Conservation (phyloP, 2,113 vertebrate genomes). For the Tychaedon coryphoeus region DNA sequence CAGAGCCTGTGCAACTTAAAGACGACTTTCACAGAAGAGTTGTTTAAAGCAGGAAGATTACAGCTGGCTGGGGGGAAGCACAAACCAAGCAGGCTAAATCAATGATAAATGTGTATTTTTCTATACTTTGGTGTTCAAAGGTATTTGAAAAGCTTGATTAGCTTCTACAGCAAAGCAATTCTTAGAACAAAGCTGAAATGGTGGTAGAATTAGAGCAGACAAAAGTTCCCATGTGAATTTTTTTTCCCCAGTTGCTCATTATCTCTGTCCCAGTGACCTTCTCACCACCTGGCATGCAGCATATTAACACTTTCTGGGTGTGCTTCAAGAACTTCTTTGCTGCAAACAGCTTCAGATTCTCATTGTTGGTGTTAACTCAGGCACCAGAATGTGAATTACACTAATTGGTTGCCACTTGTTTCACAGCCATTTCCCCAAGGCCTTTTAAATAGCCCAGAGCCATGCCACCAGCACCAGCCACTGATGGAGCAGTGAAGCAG, state of each 20-base stretch:
- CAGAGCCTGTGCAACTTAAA: not conserved
- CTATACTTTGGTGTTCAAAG: not conserved
- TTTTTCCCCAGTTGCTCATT: not conserved
- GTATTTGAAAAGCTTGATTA: slow-evolving; percentile 8
- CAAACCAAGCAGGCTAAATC: not conserved
- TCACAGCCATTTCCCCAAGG: not conserved
- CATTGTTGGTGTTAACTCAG: not conserved
- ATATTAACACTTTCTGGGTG: not conserved
- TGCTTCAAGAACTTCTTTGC: not conserved
- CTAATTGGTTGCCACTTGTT: slow-evolving; percentile 1
- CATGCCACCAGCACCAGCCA: not conserved
- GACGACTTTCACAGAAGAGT: not conserved
- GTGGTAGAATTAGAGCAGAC: not conserved
- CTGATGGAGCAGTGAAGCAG: not conserved
- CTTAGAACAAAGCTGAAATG: not conserved
- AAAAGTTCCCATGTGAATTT: slow-evolving; percentile 42
- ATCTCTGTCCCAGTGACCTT: slow-evolving; percentile 52
- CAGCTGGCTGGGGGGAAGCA: not conserved
- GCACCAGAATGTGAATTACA: not conserved
- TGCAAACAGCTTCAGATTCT: not conserved
- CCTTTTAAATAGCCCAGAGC: not conserved
- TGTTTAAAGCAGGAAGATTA: not conserved
- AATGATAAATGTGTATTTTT: not conserved
- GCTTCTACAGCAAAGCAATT: not conserved
- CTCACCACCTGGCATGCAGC: slow-evolving; percentile 12